phyloP scores from a whole-genome alignment of 2,113 vertebrate species.

The Forbesichthys agassizii region DNA sequence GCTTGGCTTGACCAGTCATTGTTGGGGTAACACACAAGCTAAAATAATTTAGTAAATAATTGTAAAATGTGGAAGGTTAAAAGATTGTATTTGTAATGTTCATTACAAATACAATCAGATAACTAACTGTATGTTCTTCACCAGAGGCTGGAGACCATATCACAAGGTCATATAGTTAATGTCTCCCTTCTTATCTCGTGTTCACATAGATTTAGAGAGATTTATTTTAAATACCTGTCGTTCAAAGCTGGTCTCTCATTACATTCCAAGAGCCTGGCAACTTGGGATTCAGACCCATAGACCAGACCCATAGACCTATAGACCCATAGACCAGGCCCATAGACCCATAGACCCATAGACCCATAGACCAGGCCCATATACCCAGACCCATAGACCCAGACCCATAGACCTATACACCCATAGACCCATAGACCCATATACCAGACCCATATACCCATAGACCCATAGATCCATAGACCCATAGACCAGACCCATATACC shows the following conservation, averaged over 20 bases:
- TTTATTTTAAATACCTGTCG: slow-evolving; percentile 22
- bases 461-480: too few species aligned
- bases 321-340: slow-evolving; percentile 14
- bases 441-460: too few species aligned
- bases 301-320: too few species aligned
- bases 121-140: neutral
- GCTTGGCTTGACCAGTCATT: neutral
- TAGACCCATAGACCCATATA: too few species aligned
- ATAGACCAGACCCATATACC: too few species aligned
- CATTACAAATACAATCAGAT: neutral
- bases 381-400: too few species aligned
- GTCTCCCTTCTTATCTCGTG: slow-evolving; percentile 48
- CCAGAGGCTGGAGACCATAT: slow-evolving; percentile 41
- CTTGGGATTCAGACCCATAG: slow-evolving; percentile 1
- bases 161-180: slow-evolving; percentile 24
- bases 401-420: too few species aligned
- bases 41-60: neutral
- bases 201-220: slow-evolving; percentile 45
- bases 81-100: neutral
- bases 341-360: too few species aligned
- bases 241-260: slow-evolving; percentile 55
- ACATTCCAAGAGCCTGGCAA: slow-evolving; percentile 53
- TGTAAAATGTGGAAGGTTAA: neutral
- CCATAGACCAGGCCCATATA: too few species aligned
- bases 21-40: neutral